phyloP scores from a whole-genome alignment of 2,797 vertebrate genomes.

The Catharus ustulatus region DNA sequence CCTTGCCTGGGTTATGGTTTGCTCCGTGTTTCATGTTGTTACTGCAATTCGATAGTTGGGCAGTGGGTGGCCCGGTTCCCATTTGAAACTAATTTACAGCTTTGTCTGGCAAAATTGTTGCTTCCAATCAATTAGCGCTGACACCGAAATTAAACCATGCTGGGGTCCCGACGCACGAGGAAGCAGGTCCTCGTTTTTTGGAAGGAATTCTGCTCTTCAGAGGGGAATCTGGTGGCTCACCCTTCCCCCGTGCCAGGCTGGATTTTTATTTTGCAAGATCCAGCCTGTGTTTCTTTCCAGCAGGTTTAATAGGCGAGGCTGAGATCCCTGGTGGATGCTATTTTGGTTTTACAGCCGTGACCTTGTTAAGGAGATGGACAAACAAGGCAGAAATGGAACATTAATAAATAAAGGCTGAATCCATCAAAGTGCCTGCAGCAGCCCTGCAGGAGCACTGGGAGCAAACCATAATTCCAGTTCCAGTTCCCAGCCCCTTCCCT shows the following conservation, averaged over 20 bases:
- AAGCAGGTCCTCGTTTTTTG: not conserved
- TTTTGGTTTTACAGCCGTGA: slow-evolving; percentile 26
- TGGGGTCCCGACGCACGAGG: not conserved
- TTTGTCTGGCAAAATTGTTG: slow-evolving; percentile 72
- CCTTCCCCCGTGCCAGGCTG: not conserved
- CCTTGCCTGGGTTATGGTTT: slow-evolving; percentile 63
- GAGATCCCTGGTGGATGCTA: not conserved
- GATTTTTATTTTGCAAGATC: not conserved
- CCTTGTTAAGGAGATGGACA: slow-evolving; percentile 36
- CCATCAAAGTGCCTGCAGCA: not conserved
- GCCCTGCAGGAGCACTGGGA: not conserved
- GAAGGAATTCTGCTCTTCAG: not conserved
- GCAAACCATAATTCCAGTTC: not conserved
- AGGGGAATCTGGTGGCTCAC: not conserved
- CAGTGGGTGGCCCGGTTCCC: slow-evolving; percentile 76
- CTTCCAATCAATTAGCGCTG: slow-evolving; percentile 77
- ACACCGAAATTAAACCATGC: slow-evolving; percentile 62
- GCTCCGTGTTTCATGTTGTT: slow-evolving; percentile 72
- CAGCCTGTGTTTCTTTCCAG: not conserved
- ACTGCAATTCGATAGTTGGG: slow-evolving; percentile 67
- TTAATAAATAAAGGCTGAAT: slow-evolving; percentile 4
- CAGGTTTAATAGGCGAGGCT: slow-evolving; percentile 12
- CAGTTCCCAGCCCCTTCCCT: not conserved
- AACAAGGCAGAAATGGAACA: not conserved
- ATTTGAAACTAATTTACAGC: slow-evolving; percentile 78